A percentile compares a stretch with the other conserved stretches of the same genome.
Evolutionary conservation across 2,888 invertebrate species (phyloP).

Genomic region (Pandemis cinnamomeana): DNA sequence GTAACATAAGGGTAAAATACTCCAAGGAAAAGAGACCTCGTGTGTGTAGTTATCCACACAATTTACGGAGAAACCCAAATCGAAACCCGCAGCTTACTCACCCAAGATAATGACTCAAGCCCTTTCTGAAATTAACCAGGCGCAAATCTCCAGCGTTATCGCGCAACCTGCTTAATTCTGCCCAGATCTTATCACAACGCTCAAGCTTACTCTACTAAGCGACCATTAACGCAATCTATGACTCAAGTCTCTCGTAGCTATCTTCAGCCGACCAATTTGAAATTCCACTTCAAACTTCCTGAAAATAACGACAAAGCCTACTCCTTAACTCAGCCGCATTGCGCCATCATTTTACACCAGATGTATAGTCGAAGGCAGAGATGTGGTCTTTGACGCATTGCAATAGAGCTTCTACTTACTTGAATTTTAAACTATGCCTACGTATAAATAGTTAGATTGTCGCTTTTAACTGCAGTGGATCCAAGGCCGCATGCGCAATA

Average conservation of each 20-base stretch:
- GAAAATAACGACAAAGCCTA: constrained; percentile 17
- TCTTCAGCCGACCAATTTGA: constrained; percentile 26
- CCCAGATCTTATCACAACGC: constrained; percentile 31
- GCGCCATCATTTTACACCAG: constrained; percentile 33
- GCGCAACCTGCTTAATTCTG: constrained; percentile 35
- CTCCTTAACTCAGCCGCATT: constrained; percentile 34
- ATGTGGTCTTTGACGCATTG: constrained; percentile 22
- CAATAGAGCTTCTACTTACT: constrained; percentile 35
- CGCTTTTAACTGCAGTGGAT: constrained; percentile 43
- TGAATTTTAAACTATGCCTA: constrained; percentile 32
- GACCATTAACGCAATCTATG: constrained; percentile 39
- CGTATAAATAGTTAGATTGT: constrained; percentile 44
- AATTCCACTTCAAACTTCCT: constrained; percentile 23
- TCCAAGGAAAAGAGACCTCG: no score
- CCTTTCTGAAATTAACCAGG: constrained; percentile 32
- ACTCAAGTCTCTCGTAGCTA: constrained; percentile 29
- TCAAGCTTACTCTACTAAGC: constrained; percentile 26
- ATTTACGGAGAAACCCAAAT: constrained; percentile 12
- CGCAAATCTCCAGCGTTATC: constrained; percentile 36
- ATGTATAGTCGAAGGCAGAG: constrained; percentile 8
- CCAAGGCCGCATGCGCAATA: constrained; percentile 54
- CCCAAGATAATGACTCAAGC: constrained; percentile 31
- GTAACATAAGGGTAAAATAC: no score
- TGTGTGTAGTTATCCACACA: neutral
- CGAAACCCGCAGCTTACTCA: constrained; percentile 27